Evolutionary conservation across 2,113 vertebrate genomes (phyloP), one percentile per base, ranked within the genome.

Genomic region (Semicossyphus pulcher): DNA sequence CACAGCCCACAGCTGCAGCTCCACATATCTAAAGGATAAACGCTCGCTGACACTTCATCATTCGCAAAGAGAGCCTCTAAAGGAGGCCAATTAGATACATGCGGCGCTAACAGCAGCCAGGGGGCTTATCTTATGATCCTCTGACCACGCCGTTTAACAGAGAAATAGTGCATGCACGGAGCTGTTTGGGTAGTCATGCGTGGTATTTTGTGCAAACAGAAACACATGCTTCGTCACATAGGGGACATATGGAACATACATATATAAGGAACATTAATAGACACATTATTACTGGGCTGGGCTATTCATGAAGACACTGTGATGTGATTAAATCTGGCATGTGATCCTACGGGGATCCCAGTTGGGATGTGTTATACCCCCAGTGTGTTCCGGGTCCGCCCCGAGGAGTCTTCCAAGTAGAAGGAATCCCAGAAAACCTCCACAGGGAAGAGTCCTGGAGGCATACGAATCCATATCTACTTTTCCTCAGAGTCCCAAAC

Each of bases 31-130:
- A 60, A 82, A 67, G 53, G 51, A 85, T 45, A 78, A 81, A 81
- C 42, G 73, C 77, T 62, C 2, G 1, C 53, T 75, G 73, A 71
- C 81, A 80, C 80, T 76, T 84, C 81, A 89, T 88, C 88, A 84
- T 83, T 62, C 23, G 47, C 64, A 84, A 67, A 78, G 63, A 49
- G 21, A 76, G 60, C 48, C 77, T 87, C 59, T 61, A 80, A 86
- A 86, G 60, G 70, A 81, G 84, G 69, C 76, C 80, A 78, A 84
- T 89, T 89, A 90, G 77, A 78, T 69, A 60, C 83, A 70, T 57
- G 69, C 59, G n/a, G 71, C 5, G 52, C 72, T 65, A 78, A 90
- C 48, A 65, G 69, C 75, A 75, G 75, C 73, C 85, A 21, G 5
- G 3, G 72, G 77, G 53, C 67, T 86, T 76, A 81, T 82, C 72